Base-by-base conservation (phyloP, 2,113 vertebrate genomes). In the Sapajus apella region DNA sequence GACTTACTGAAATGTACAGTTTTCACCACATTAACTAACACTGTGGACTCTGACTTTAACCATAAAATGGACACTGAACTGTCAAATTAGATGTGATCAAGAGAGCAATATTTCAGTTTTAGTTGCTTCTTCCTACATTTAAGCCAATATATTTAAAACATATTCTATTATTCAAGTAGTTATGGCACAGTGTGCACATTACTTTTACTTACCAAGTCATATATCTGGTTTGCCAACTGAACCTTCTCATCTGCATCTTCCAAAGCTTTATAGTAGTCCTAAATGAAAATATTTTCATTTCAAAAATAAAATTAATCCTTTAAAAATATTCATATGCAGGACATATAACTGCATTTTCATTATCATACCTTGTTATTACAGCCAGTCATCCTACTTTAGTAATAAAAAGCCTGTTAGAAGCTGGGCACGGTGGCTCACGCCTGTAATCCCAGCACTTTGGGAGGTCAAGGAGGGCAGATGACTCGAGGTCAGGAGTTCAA, bases 221-320 rank as follows among this genome's bases (percentile, higher is more conserved):
- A 99, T 94, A 99, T 99, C 98, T 99, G 99, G 99, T 99, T 99
- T 98, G 99, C 99, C 99, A 99, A 98, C 47, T 99, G 99, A 30
- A 99, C 99, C 94, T 99, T 99, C 98, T 99, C 99, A 98, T 99
- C 99, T 83, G 99, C 99, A 97, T 99, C 99, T 98, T 99, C 99
- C 98, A 99, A 98, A 92, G 99, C 99, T 98, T 99, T 99, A 98
- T 99, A 99, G 97, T 99, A 99, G 98, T 99, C 99, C 99, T 99
- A 96, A 97, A 97, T 10, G 52, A 95, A 97, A 94, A 98, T 1
- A 98, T 27, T 11, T 73, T 58, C 61, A 97, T 47, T 95, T 95
- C 66, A 97, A 94, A 17, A 76, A 86, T 58, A 72, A 96, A 80
- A 75, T 83, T 83, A 95, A 61, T 68, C 47, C 70, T 40, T 84